Evolutionary conservation across 2,113 vertebrate genomes (phyloP).

Genomic region (Platichthys stellatus): DNA sequence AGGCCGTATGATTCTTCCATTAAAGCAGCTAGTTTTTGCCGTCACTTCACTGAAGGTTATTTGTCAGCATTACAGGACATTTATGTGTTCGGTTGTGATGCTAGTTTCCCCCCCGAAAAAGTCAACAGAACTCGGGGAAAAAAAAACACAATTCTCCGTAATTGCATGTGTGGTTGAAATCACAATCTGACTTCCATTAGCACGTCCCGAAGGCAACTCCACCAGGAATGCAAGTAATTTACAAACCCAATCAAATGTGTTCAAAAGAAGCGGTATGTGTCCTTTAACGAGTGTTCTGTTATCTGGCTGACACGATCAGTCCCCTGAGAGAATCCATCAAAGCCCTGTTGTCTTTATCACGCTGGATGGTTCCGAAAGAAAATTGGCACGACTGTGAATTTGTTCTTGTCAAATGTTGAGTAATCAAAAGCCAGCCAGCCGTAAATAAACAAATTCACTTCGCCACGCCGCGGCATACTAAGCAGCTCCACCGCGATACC

Average conservation of each 20-base stretch:
- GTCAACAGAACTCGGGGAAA: slow-evolving; percentile 32
- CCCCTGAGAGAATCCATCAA: slow-evolving; percentile 74
- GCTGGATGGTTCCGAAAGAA: slow-evolving; percentile 63
- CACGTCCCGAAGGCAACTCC: slow-evolving; percentile 62
- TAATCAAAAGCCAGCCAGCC: slow-evolving; percentile 75
- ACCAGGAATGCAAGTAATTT: slow-evolving; percentile 59
- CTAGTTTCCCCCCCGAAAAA: slow-evolving; percentile 42
- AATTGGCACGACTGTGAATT: slow-evolving; percentile 77
- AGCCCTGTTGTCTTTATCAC: slow-evolving; percentile 71
- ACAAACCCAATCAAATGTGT: slow-evolving; percentile 73
- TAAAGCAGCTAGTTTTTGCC: slow-evolving; percentile 53
- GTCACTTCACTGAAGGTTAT: slow-evolving; percentile 52
- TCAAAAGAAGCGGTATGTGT: slow-evolving; percentile 68
- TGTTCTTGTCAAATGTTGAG: slow-evolving; percentile 77
- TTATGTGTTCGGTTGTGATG: slow-evolving; percentile 44
- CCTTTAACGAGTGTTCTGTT: slow-evolving; percentile 63
- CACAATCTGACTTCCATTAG: slow-evolving; percentile 40
- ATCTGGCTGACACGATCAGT: slow-evolving; percentile 71
- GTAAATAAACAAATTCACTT: slow-evolving; percentile 77
- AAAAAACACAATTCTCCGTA: slow-evolving; percentile 17
- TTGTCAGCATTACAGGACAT: slow-evolving; percentile 57
- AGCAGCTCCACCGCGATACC: slow-evolving; percentile 56
- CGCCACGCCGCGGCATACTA: slow-evolving; percentile 59
- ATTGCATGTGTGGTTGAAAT: slow-evolving; percentile 35
- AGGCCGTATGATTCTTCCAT: slow-evolving; percentile 71